phyloP scores from a whole-genome alignment of 2,888 invertebrate genomes.

The Rutpela maculata region DNA sequence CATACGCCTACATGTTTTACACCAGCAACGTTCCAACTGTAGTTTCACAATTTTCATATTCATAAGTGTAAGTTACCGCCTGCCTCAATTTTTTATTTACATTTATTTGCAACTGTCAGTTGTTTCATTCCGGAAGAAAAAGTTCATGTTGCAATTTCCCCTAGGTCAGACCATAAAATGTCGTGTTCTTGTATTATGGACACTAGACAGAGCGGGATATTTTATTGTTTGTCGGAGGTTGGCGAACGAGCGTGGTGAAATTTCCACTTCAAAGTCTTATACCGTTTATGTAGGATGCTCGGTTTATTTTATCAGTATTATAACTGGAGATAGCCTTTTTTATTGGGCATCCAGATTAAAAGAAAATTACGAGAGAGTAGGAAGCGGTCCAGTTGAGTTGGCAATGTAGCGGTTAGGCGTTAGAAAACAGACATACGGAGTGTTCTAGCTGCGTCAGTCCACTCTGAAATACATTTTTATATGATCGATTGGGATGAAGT shows the following conservation, averaged over 20 bases:
- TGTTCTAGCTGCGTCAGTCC: neutral
- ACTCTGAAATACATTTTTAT: too few species aligned
- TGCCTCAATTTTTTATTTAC: conserved; percentile 18
- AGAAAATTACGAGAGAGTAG: conserved; percentile 24
- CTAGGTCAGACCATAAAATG: conserved; percentile 41
- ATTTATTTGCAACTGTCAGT: conserved; percentile 21
- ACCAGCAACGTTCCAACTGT: neutral
- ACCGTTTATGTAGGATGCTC: conserved; percentile 16
- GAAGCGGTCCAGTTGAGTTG: too few species aligned
- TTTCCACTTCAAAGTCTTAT: conserved; percentile 39
- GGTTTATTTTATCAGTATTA: conserved; percentile 23
- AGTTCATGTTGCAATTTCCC: conserved; percentile 47
- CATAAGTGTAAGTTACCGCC: conserved; percentile 11
- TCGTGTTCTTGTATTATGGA: conserved; percentile 35
- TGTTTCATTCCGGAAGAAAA: conserved; percentile 40
- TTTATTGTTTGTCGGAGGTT: conserved; percentile 32
- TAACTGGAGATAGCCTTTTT: conserved; percentile 28
- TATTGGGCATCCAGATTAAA: conserved; percentile 26
- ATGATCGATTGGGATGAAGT: too few species aligned
- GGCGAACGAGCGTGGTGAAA: conserved; percentile 28
- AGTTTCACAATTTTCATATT: neutral
- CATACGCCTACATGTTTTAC: neutral
- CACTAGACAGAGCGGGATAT: conserved; percentile 31
- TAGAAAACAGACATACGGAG: neutral
- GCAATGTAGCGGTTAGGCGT: too few species aligned